Percentiles rank a stretch among this genome's conserved stretches.
These are phyloP conservation scores for Pachypeltis micranthus DNA, from an alignment of 1,140 invertebrate genomes.

Conservation along the genomic window DNA sequence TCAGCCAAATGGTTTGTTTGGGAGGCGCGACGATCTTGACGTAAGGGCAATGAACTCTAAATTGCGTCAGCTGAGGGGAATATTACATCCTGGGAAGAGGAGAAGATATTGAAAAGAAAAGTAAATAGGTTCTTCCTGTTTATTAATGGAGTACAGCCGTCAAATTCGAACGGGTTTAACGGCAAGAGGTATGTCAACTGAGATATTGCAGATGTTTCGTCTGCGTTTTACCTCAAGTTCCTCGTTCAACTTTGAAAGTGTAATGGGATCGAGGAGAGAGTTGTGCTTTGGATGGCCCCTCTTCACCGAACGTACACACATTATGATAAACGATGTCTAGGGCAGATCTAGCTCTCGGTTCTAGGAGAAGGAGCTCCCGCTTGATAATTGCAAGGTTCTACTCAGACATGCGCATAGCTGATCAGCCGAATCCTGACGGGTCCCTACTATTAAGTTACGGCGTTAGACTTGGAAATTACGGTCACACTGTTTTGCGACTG, in stretches of 20 bases:
- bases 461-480: slow-evolving; percentile 9
- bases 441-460: neutral
- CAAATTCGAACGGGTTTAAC: too few relatives aligned
- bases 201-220: too few relatives aligned
- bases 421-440: slow-evolving; percentile 1
- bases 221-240: neutral
- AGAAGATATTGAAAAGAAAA: too few relatives aligned
- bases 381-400: slow-evolving; percentile 6
- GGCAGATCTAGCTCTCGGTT: neutral
- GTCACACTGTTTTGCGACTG: slow-evolving; percentile 9
- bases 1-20: too few relatives aligned
- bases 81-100: too few relatives aligned
- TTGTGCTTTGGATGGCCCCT: neutral
- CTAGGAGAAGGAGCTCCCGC: neutral
- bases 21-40: too few relatives aligned
- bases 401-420: slow-evolving; percentile 9
- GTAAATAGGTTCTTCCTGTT: too few relatives aligned
- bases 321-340: slow-evolving; percentile 8
- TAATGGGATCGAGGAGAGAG: slow-evolving; percentile 1
- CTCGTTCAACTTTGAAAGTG: slow-evolving; percentile 2
- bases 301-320: neutral
- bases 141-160: too few relatives aligned
- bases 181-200: too few relatives aligned
- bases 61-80: too few relatives aligned
- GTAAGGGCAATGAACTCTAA: too few relatives aligned